These are phyloP conservation scores for Peromyscus maniculatus DNA, from an alignment of 2,113 vertebrate species.

Conservation along the genomic window DNA sequence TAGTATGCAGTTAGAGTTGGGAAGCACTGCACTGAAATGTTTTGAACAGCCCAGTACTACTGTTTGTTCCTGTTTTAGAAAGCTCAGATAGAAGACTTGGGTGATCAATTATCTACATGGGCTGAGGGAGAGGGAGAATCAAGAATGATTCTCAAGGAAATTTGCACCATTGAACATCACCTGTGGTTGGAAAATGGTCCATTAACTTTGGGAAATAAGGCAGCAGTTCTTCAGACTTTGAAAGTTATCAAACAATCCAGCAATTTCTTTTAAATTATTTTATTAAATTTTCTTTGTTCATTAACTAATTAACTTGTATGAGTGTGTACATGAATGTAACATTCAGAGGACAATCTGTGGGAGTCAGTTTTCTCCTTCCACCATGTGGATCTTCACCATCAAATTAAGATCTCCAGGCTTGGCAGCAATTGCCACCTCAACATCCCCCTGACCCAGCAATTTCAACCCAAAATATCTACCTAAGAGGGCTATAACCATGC, in stretches of 20 bases:
- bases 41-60: neutral
- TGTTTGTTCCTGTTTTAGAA: neutral
- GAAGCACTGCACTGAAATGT: neutral
- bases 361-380: neutral
- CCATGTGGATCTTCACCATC: neutral
- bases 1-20: neutral
- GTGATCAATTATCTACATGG: neutral
- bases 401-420: neutral
- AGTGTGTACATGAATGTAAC: no score
- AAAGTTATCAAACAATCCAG: neutral
- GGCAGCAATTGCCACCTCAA: neutral
- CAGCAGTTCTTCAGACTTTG: slow-evolving; percentile 3
- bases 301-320: neutral
- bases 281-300: neutral
- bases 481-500: neutral
- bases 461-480: neutral
- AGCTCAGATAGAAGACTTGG: neutral
- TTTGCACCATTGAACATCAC: neutral
- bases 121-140: neutral
- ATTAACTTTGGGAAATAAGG: slow-evolving; percentile 7
- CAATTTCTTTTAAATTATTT: neutral
- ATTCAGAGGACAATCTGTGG: neutral
- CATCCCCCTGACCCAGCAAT: neutral
- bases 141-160: neutral
- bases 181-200: neutral